A percentile compares a stretch with the other conserved stretches of the same genome.
phyloP scores from a whole-genome alignment of 2,888 invertebrate species.

The Pachliopta kotzebuea region DNA sequence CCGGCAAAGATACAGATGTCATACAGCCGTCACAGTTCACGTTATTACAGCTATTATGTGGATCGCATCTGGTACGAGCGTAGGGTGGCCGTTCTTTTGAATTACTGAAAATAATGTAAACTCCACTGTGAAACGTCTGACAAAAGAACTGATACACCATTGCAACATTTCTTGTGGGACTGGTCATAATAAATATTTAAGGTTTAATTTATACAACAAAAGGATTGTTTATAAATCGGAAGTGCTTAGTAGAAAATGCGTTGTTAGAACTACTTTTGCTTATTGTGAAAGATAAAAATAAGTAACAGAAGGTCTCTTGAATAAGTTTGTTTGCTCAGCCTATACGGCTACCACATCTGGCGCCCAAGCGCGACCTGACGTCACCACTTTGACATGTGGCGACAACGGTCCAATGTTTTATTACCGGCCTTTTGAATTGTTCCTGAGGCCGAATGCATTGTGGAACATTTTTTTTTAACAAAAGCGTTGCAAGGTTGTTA shows the following conservation, averaged over 20 bases:
- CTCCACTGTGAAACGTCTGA: neutral
- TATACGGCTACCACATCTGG: slow-evolving; percentile 55
- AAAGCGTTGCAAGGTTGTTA: neutral
- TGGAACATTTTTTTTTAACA: neutral
- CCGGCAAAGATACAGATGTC: slow-evolving; percentile 61
- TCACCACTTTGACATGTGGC: slow-evolving; percentile 63
- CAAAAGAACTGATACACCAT: neutral
- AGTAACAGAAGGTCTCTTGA: slow-evolving; percentile 22
- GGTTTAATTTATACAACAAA: neutral
- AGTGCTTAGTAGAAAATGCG: neutral
- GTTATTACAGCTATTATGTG: slow-evolving; percentile 42
- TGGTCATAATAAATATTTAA: neutral
- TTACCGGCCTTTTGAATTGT: slow-evolving; percentile 45
- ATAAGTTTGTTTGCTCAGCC: slow-evolving; percentile 20
- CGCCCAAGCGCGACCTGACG: slow-evolving; percentile 56
- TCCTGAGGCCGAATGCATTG: slow-evolving; percentile 10
- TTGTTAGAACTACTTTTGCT: neutral
- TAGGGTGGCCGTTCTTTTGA: slow-evolving; percentile 16
- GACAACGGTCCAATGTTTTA: slow-evolving; percentile 51
- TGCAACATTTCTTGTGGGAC: neutral
- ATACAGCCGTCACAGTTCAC: slow-evolving; percentile 52
- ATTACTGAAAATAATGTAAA: neutral
- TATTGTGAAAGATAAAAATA: slow-evolving; percentile 4
- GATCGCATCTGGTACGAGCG: slow-evolving; percentile 54
- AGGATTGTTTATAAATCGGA: neutral